Evolutionary conservation across 2,113 vertebrate species (phyloP), one percentile per base, ranked within the genome.

Genomic region (Agapornis roseicollis): DNA sequence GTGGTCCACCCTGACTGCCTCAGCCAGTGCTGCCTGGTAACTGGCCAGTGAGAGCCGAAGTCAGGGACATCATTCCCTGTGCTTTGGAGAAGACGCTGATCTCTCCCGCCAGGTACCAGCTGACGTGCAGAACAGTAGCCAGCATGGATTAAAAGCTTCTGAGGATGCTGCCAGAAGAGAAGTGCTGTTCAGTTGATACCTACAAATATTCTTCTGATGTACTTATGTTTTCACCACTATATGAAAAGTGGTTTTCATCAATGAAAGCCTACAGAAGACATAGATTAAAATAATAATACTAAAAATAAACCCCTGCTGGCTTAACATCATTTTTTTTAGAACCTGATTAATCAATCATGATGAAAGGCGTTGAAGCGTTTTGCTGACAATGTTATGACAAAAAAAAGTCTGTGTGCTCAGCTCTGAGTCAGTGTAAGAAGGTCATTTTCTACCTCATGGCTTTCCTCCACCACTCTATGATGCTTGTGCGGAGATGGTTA

Each of bases 11-110:
- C 23, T 50, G 68, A 31, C 7, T 7, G 1, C 7, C 35, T 56
- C 41, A 9, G 3, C 1, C 63, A 50, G 28, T 1, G 0, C 44
- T 76, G 52, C 39, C 33, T 4, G 0, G 55, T n/a, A 74, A 39
- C 9, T 1, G 10, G 16, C 47, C 65, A 42, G 46, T 2, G 3
- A 66, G 29, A 92, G 25, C 29, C 17, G 1, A 0, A 0, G 18
- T 27, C 2, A 1, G 22, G 15, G 47, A 68, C 46, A n/a, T 9
- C 2, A 0, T 10, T 58, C 2, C 0, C 4, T 7, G 44, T 17
- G 44, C 84, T 87, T 70, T 77, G 73, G 52, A 85, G 46, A 5
- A 7, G 52, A 25, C 82, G 29, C n/a, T 61, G n/a, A 2, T 52
- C 19, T 60, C 52, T n/a, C 29, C 44, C 2, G 1, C 33, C 41